These are phyloP conservation scores for Cephus rjabovi DNA, from an alignment of 2,888 invertebrate species.

Conservation along the genomic window DNA sequence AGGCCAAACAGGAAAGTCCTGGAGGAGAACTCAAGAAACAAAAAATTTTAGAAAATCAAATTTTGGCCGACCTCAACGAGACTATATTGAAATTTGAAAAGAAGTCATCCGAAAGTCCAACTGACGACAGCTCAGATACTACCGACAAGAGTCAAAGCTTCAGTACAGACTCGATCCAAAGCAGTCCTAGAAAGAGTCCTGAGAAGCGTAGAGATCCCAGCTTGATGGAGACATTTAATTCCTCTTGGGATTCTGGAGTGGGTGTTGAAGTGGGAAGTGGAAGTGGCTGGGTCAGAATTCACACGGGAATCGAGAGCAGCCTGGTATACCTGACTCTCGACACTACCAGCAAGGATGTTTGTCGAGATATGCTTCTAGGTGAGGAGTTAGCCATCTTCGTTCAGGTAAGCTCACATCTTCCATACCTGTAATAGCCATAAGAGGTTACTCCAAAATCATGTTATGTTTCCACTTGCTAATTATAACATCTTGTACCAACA, in stretches of 20 bases:
- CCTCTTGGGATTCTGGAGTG: conserved; percentile 65
- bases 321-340: conserved; percentile 72
- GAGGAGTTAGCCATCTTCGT: conserved; percentile 60
- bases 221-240: conserved; percentile 50
- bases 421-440: too few species aligned
- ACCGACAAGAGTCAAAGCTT: conserved; percentile 42
- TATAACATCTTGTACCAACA: too few species aligned
- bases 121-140: background rate
- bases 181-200: conserved; percentile 35
- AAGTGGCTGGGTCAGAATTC: conserved; percentile 75
- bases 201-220: background rate
- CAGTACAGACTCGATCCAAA: conserved; percentile 54
- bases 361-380: conserved; percentile 68
- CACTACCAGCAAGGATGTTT: conserved; percentile 69
- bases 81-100: conserved; percentile 58
- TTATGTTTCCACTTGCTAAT: too few species aligned
- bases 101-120: background rate
- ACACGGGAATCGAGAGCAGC: conserved; percentile 72
- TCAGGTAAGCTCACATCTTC: conserved; percentile 47
- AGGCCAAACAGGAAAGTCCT: background rate
- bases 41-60: conserved; percentile 32
- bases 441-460: too few species aligned
- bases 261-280: conserved; percentile 69
- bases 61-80: conserved; percentile 55
- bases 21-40: background rate